Evolutionary conservation across 2,888 invertebrate genomes (phyloP).

Genomic region (Troilus luridus): DNA sequence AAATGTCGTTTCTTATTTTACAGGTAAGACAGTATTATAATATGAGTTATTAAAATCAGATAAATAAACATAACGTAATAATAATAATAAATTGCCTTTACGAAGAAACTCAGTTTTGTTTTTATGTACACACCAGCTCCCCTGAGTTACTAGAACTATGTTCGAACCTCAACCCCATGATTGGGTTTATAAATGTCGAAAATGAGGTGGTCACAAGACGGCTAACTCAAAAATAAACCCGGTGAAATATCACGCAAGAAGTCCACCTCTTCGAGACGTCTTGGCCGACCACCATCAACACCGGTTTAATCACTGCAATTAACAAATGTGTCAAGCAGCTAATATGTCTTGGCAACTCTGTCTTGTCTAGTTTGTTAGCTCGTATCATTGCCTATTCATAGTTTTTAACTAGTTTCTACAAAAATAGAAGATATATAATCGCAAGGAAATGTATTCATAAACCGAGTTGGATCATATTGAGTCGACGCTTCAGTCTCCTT

Average conservation of each 20-base stretch:
- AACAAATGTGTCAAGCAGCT: constrained; percentile 14
- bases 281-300: not conserved
- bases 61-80: too few relatives aligned
- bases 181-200: constrained; percentile 8
- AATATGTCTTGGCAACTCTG: not conserved
- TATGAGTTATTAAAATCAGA: too few relatives aligned
- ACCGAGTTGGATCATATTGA: not conserved
- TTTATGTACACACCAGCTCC: too few relatives aligned
- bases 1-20: too few relatives aligned
- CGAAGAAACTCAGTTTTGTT: too few relatives aligned
- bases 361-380: constrained; percentile 5
- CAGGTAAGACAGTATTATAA: too few relatives aligned
- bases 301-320: not conserved
- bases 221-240: constrained; percentile 14
- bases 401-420: not conserved
- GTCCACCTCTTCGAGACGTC: not conserved
- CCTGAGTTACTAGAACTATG: not conserved
- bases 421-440: not conserved
- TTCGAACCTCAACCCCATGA: not conserved
- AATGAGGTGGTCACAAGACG: not conserved
- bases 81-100: too few relatives aligned
- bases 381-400: not conserved
- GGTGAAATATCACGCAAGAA: not conserved
- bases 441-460: not conserved
- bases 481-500: too few relatives aligned